Evolutionary conservation across 2,888 invertebrate genomes (phyloP).

Genomic region (Dolichomitus sp.): DNA sequence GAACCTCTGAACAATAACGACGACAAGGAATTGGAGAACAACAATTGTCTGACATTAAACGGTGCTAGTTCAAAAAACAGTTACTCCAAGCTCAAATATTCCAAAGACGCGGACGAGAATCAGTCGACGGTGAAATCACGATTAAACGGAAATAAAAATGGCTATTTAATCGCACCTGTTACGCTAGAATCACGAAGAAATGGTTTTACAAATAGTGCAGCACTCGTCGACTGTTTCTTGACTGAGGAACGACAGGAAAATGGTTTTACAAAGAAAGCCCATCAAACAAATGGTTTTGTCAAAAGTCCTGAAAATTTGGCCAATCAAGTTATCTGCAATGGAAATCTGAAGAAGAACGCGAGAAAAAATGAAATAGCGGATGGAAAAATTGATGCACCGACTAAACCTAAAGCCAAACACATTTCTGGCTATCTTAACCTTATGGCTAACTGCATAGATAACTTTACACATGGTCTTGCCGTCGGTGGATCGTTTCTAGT

Average conservation of each 20-base stretch:
- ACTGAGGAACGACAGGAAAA: conserved; percentile 43
- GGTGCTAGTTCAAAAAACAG: conserved; percentile 69
- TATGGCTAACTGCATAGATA: conserved; percentile 98
- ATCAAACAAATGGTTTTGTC: conserved; percentile 59
- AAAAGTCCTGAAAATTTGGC: conserved; percentile 16
- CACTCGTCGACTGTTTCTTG: background rate
- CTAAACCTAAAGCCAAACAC: conserved; percentile 73
- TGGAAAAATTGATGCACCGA: conserved; percentile 68
- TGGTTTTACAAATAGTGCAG: conserved; percentile 62
- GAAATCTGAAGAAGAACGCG: conserved; percentile 8
- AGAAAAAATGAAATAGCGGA: conserved; percentile 68
- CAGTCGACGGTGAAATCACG: conserved; percentile 36
- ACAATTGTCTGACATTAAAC: conserved; percentile 74
- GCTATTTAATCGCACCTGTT: conserved; percentile 33
- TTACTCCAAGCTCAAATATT: conserved; percentile 63
- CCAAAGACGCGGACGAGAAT: conserved; percentile 34
- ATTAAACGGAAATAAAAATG: conserved; percentile 52
- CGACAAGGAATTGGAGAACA: conserved; percentile 76
- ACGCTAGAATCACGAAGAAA: conserved; percentile 66
- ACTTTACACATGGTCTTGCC: conserved; percentile 99
- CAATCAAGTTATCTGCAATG: background rate
- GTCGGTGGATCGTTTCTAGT: conserved; percentile 99
- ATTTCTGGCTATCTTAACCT: conserved; percentile 96
- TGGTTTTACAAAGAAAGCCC: conserved; percentile 66
- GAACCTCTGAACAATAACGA: conserved; percentile 58